Percentiles rank a stretch among this genome's conserved stretches.
Conservation (phyloP, 2,888 invertebrate species). For the Disparrhopalites patrizii region DNA sequence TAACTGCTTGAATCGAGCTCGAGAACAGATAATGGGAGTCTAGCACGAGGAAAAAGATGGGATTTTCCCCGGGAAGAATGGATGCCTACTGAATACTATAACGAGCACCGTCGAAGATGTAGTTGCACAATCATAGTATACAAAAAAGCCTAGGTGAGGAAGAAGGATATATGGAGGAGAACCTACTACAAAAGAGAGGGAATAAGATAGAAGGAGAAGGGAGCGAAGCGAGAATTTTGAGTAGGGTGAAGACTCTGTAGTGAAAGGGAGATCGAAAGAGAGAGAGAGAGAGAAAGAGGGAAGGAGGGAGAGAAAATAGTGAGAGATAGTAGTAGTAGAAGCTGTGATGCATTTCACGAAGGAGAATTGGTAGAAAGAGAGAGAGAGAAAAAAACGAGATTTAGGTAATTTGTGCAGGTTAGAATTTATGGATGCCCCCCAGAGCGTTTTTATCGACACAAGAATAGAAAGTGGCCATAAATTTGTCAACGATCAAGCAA, state of each 20-base stretch:
- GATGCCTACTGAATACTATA: too few species aligned
- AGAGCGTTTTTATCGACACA: slow-evolving; percentile 47
- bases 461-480: slow-evolving; percentile 48
- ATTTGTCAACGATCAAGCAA: slow-evolving; percentile 46
- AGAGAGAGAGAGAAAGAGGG: neutral
- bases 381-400: slow-evolving; percentile 28
- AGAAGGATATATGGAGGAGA: too few species aligned
- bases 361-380: neutral
- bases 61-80: neutral
- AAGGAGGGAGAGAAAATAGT: neutral
- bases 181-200: too few species aligned
- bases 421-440: slow-evolving; percentile 45
- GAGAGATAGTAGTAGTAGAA: neutral
- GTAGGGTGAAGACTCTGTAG: too few species aligned
- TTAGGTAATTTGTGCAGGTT: slow-evolving; percentile 42
- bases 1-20: neutral
- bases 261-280: neutral
- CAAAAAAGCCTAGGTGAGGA: too few species aligned
- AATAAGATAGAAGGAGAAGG: neutral
- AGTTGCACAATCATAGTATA: too few species aligned
- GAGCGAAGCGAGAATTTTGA: neutral
- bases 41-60: neutral
- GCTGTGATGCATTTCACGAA: neutral
- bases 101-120: too few species aligned
- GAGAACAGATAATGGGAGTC: neutral